Conservation (phyloP, 2,113 vertebrate genomes). For the Petromus typicus region DNA sequence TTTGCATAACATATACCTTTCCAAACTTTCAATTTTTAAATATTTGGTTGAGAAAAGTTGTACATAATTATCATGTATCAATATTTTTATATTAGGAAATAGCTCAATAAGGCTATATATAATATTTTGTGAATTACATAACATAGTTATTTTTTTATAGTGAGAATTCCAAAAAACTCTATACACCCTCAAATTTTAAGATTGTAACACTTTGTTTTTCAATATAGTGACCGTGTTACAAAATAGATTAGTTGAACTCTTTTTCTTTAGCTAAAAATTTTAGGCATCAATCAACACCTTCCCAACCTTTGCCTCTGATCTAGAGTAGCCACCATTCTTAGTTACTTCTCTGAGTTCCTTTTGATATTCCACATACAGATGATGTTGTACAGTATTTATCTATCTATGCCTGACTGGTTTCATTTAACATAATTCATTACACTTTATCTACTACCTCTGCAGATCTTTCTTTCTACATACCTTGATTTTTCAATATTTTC, state of each 20-base stretch:
- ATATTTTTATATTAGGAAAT: neutral
- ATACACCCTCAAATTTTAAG: neutral
- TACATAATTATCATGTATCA: neutral
- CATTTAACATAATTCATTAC: neutral
- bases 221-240: neutral
- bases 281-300: neutral
- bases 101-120: neutral
- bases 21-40: neutral
- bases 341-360: neutral
- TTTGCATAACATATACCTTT: neutral
- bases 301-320: rapidly evolving
- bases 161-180: neutral
- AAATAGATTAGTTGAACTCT: neutral
- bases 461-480: neutral
- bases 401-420: neutral
- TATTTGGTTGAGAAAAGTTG: neutral
- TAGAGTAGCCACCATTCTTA: neutral
- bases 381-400: neutral
- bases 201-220: neutral
- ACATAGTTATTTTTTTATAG: neutral
- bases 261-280: neutral
- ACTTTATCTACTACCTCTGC: neutral
- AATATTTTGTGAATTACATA: neutral
- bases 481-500: neutral
- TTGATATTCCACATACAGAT: neutral